Evolutionary conservation across 1,140 invertebrate species (phyloP), one percentile per base, ranked within the genome.

Genomic region (Drosophila nasuta): DNA sequence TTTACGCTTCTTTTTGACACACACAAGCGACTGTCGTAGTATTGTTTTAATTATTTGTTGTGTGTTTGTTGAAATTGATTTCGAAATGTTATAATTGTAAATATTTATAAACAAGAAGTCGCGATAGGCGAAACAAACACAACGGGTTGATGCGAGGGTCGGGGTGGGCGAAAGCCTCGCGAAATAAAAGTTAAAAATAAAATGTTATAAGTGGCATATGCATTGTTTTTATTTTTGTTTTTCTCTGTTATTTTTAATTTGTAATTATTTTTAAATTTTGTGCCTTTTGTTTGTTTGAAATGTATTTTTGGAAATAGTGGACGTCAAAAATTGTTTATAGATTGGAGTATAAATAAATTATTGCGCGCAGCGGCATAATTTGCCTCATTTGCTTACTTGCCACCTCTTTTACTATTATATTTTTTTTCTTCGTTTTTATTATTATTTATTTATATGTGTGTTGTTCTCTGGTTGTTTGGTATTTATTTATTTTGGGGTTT

Each of bases 151-250:
- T 35, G 52, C n/a, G 57, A 38, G 79, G 45, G 46, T 38, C 28
- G 38, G 48, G 56, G 45, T 17, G 28, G 30, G 51, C 69, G 59
- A 46, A 35, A 59, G 62, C 56, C 67, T 57, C 80, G 45, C 68
- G 54, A 83, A 83, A 88, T 88, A 80, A 88, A 88, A 81, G 74
- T 88, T 88, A 88, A 75, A 88, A 88, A 88, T 88, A 88, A 88
- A 80, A 89, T 83, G 74, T 81, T 88, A 73, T 80, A 80, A 81
- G 76, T 83, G 77, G 74, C 67, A 74, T 69, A 70, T 71, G 49
- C 64, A 74, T 74, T 72, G 74, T 59, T 48, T 67, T 86, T 67
- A 3, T 20, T 20, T 20, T 75, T 3, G 20, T 20, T 25, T 25
- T 25, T 25, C 20, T 25, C 20, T 25, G 20, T 25, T 25, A 25